phyloP scores from a whole-genome alignment of 2,113 vertebrate species.

The Zosterops borbonicus region DNA sequence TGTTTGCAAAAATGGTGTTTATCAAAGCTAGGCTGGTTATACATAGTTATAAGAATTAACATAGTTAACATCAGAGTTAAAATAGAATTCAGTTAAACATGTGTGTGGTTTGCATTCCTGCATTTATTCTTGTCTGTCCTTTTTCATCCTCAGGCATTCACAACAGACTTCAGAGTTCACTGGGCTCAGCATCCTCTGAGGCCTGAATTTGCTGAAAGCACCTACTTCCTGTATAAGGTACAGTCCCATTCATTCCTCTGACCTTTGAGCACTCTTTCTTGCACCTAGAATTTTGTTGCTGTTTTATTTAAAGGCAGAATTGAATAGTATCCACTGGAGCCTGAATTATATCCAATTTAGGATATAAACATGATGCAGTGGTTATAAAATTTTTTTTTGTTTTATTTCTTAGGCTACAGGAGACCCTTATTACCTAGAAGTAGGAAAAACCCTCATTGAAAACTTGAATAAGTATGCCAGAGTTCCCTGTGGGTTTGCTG shows the following conservation, averaged over 20 bases:
- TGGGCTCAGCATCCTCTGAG: slow-evolving; percentile 98
- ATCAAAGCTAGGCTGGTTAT: background rate
- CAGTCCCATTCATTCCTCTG: slow-evolving; percentile 11
- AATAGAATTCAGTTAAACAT: background rate
- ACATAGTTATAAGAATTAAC: background rate
- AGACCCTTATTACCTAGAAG: slow-evolving; percentile 97
- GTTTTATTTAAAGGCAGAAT: background rate
- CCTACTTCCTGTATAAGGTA: slow-evolving; percentile 98
- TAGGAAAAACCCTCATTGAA: slow-evolving; percentile 93
- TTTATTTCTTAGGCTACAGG: slow-evolving; percentile 85
- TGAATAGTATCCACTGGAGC: background rate
- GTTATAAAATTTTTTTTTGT: background rate
- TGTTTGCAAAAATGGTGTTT: background rate
- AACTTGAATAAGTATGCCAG: slow-evolving; percentile 97
- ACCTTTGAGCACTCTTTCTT: background rate
- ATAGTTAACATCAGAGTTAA: background rate
- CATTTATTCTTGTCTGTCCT: background rate
- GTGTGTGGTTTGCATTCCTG: background rate
- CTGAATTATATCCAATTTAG: background rate
- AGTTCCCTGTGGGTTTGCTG: slow-evolving; percentile 96
- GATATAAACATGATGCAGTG: background rate
- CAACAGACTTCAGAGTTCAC: slow-evolving; percentile 97
- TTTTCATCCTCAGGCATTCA: slow-evolving; percentile 86
- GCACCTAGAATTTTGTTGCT: background rate
- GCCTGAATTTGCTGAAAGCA: slow-evolving; percentile 98